These are phyloP conservation scores for Seriola quinqueradiata DNA, from an alignment of 2,113 vertebrate genomes.

Conservation along the genomic window DNA sequence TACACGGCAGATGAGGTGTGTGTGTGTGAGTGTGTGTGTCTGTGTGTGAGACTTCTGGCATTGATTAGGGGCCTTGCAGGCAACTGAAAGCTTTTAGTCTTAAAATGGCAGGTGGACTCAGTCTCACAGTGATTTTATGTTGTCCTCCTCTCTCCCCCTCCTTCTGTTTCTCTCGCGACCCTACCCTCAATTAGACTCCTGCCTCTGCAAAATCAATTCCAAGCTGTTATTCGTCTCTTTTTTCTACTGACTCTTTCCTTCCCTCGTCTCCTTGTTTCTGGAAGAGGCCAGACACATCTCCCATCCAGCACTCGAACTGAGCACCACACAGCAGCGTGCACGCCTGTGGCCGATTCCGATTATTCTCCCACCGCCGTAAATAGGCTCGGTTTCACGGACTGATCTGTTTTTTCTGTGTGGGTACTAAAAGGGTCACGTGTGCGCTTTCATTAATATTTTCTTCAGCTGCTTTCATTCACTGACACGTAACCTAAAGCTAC, in stretches of 20 bases:
- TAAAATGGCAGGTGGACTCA: slow-evolving; percentile 76
- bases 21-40: slow-evolving; percentile 44
- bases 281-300: slow-evolving; percentile 32
- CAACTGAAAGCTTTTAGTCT: slow-evolving; percentile 69
- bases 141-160: slow-evolving; percentile 25
- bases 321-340: slow-evolving; percentile 12
- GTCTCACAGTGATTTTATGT: slow-evolving; percentile 52
- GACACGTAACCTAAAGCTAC: slow-evolving; percentile 52
- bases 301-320: slow-evolving; percentile 8
- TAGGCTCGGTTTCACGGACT: slow-evolving; percentile 58
- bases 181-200: slow-evolving; percentile 64
- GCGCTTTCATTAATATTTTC: slow-evolving; percentile 62
- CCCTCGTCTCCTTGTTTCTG: slow-evolving; percentile 9
- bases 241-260: neutral
- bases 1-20: slow-evolving; percentile 43
- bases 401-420: slow-evolving; percentile 66
- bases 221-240: slow-evolving; percentile 39
- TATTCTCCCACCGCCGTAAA: slow-evolving; percentile 55
- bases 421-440: slow-evolving; percentile 33
- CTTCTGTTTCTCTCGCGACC: slow-evolving; percentile 32
- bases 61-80: slow-evolving; percentile 72
- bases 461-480: slow-evolving; percentile 63
- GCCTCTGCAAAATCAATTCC: slow-evolving; percentile 71
- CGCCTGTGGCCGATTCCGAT: slow-evolving; percentile 46
- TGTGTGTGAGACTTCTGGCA: slow-evolving; percentile 65